Base-by-base conservation (phyloP, 1,140 invertebrate species). In the Radopholus similis region DNA sequence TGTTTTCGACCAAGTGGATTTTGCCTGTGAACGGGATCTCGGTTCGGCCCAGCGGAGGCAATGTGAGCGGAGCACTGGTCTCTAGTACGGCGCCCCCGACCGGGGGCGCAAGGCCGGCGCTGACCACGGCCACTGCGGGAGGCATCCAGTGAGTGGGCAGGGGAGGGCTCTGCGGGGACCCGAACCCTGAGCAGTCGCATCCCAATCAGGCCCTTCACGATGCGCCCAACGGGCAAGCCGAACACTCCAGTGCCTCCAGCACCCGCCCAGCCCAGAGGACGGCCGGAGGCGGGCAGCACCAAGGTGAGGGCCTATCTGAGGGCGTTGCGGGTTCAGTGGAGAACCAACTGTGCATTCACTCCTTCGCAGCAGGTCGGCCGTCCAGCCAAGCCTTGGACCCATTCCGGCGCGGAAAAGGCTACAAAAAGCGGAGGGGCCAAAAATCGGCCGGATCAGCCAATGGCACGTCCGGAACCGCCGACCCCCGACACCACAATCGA, bases 1-100 rank as follows among this genome's bases (percentile, higher is more conserved):
- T 68, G 30, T 68, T 68, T 53, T 65, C 58, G 42, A 68, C 66
- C 23, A 68, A 55, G 26, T 68, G 66, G 66, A 66, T 68, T 66
- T 54, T 68, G 26, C 63, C 66, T 21, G 30, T 68, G 6, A 49
- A 53, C 35, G 59, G 59, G 1, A 21, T 51, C 30, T 51, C 47
- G 6, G 4, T 51, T 23, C 21, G 59, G n/a, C 18, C 59, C 13
- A 62, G 47, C 15, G 34, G 44, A 18, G 26, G 35, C n/a, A 54
- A 54, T 23, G 51, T n/a, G n/a, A 54, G n/a, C 30, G 4, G 1
- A 54, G 4, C 18, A 21, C 18, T 54, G 51, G 35, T n/a, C 35
- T 51, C 49, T n/a, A 30, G 11, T 15, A 30, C 6, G 15, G 35
- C 3, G 15, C 30, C 13, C 18, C 30, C 32, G n/a, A 47, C 58